Conservation (phyloP, 2,888 invertebrate species). For the Schizaphis graminum region DNA sequence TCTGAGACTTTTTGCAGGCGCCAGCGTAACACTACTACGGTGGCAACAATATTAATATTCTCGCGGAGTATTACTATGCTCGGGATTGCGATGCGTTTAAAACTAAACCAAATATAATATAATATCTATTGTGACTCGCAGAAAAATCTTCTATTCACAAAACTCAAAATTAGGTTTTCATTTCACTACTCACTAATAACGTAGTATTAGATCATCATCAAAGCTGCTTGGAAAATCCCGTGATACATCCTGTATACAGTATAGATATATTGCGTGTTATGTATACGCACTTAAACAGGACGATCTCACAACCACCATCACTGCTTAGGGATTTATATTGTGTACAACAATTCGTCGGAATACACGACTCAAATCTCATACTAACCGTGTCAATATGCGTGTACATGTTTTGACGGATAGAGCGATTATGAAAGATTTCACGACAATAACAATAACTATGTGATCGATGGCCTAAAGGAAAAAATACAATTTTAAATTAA, state of each 20-base stretch:
- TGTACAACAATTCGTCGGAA: background rate
- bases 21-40: background rate
- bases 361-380: background rate
- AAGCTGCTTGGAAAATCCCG: background rate
- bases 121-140: background rate
- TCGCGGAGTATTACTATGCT: background rate
- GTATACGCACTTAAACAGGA: background rate
- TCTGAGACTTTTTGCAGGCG: background rate
- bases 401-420: background rate
- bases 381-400: background rate
- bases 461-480: background rate
- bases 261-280: background rate
- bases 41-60: background rate
- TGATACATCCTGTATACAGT: background rate
- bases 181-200: background rate
- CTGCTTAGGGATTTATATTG: background rate
- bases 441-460: background rate
- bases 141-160: background rate
- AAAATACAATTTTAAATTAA: background rate
- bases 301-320: background rate
- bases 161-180: background rate
- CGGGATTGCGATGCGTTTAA: background rate
- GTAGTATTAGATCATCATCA: background rate
- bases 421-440: background rate
- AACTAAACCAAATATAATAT: background rate